Percentiles rank a stretch among this genome's conserved stretches.
phyloP scores from a whole-genome alignment of 2,888 invertebrate species.

The Pyrocoelia pectoralis region DNA sequence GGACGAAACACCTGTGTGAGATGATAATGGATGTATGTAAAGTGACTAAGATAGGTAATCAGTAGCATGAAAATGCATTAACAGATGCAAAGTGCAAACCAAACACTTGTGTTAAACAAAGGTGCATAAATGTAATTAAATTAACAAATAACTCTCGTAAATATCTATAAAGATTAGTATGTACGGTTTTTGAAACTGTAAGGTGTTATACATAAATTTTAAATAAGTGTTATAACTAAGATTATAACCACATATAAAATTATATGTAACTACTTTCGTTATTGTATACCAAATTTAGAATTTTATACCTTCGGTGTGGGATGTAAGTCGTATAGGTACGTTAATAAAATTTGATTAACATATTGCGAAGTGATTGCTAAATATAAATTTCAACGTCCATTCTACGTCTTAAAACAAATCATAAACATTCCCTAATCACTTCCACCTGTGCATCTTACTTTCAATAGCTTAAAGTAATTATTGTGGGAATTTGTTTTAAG shows the following conservation, averaged over 20 bases:
- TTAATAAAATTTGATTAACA: constrained; percentile 10
- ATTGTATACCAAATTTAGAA: constrained; percentile 23
- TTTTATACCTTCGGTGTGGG: constrained; percentile 24
- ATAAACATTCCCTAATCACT: too few relatives aligned
- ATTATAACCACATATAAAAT: constrained; percentile 15
- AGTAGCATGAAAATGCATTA: constrained; percentile 5
- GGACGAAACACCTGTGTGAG: neutral
- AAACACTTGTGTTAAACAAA: constrained; percentile 3
- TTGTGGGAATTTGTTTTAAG: too few relatives aligned
- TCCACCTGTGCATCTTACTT: too few relatives aligned
- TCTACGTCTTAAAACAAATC: too few relatives aligned
- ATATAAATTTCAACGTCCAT: neutral
- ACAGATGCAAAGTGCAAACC: constrained; percentile 11
- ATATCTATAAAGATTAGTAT: constrained; percentile 10
- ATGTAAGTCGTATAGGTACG: constrained; percentile 15
- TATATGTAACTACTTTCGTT: constrained; percentile 19
- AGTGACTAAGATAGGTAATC: constrained; percentile 6
- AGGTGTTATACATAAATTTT: constrained; percentile 11
- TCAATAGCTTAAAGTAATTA: too few relatives aligned
- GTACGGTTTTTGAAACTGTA: constrained; percentile 10
- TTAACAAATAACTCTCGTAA: constrained; percentile 11
- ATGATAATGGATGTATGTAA: neutral
- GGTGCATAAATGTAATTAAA: constrained; percentile 11
- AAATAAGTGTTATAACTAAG: constrained; percentile 10
- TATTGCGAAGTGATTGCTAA: neutral